Evolutionary conservation across 2,113 vertebrate species (phyloP), one percentile per base, ranked within the genome.

Genomic region (Aldabrachelys gigantea): DNA sequence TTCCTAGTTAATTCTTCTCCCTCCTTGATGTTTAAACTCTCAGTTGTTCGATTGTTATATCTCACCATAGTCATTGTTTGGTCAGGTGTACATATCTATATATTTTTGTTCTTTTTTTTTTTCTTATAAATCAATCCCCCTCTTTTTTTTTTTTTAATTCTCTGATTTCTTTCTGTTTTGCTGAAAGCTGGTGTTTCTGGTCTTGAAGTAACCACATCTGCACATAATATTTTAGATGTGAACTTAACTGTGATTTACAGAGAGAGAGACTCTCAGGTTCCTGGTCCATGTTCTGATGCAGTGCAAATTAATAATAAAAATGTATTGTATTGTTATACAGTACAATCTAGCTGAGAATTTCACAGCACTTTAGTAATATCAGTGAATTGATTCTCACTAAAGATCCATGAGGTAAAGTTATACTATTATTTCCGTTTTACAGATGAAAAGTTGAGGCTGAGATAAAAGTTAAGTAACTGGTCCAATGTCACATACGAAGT

Each of bases 381-480:
- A 88, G 62, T 88, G 81, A 88, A 79, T 54, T 92, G 83, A 88
- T 92, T 80, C 76, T 85, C 69, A 62, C 47, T 83, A 78, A 76
- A 44, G 24, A 78, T 17, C 49, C 31, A 31, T 25, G 81, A 84
- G 5, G 4, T 69, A 85, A 69, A 11, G 21, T 24, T 65, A 44
- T 78, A 84, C 62, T 84, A 69, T 88, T 54, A 50, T 56, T 83
- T 72, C 75, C 53, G 83, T 83, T 87, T 87, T 91, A 85, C 75
- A 84, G 24, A 44, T 76, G 22, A 44, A 22, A 76, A 76, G 25
- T 13, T 76, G 41, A 76, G 86, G 49, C 91, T 76, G 47, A 4
- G 24, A 83, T 47, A 62, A 38, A 65, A 72, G 53, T 82, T 52
- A 27, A 83, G 53, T 59, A 80, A 91, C 49, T 53, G n/a, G n/a